These are phyloP conservation scores for Plemyria rubiginata DNA, from an alignment of 2,888 invertebrate species.

Conservation along the genomic window DNA sequence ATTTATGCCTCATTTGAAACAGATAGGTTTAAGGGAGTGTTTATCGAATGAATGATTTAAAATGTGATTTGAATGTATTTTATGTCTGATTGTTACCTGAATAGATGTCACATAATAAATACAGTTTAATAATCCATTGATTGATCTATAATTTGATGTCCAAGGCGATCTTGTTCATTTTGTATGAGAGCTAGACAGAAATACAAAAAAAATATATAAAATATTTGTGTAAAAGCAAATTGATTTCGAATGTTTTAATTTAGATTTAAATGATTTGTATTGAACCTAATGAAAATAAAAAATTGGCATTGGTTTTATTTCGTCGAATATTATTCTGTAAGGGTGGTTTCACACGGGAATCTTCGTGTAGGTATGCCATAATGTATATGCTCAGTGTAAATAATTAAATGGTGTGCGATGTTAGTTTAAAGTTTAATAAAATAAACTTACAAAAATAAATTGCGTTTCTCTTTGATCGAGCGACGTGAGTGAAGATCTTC, in stretches of 20 bases:
- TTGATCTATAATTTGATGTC: neutral
- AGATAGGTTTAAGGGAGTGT: neutral
- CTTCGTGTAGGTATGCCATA: conserved; percentile 30
- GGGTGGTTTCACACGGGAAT: conserved; percentile 19
- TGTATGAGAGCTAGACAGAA: neutral
- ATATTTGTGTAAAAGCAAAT: too few species aligned
- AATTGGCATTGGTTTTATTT: neutral
- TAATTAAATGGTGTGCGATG: conserved; percentile 27
- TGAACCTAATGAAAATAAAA: too few species aligned
- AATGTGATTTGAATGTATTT: conserved; percentile 8
- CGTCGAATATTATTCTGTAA: too few species aligned
- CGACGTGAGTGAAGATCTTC: too few species aligned
- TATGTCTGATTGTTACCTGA: neutral
- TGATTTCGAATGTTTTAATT: neutral
- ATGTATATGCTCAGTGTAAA: conserved; percentile 39
- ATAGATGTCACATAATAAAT: neutral
- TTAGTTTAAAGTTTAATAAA: conserved; percentile 12
- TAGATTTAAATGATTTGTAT: too few species aligned
- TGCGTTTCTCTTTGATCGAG: neutral
- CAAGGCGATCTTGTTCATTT: neutral
- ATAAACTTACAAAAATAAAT: neutral
- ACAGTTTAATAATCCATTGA: neutral
- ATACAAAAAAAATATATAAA: neutral
- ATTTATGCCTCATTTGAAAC: neutral
- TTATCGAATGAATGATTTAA: conserved; percentile 4